Conservation (phyloP, 2,797 vertebrate genomes). For the Tolypeutes matacus region DNA sequence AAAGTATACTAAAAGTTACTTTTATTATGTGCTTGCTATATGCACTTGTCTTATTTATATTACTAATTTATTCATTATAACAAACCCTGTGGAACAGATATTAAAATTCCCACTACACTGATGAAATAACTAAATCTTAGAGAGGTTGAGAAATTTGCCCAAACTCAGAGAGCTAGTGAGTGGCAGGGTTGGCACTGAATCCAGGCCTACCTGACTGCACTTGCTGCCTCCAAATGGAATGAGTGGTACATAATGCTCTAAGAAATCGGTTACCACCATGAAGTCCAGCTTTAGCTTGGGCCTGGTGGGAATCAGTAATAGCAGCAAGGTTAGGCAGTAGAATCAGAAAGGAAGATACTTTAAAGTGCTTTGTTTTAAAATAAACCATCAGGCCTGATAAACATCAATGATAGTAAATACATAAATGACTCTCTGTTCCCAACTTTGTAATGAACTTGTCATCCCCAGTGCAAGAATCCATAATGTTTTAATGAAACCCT, state of each 20-base stretch:
- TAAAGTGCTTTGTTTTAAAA: background rate
- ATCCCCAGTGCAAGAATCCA: background rate
- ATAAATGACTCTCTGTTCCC: background rate
- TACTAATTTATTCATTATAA: background rate
- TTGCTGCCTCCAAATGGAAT: background rate
- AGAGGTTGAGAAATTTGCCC: background rate
- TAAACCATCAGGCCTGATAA: background rate
- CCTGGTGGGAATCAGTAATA: background rate
- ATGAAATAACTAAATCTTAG: background rate
- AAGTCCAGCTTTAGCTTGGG: background rate
- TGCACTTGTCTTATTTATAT: background rate
- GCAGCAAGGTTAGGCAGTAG: background rate
- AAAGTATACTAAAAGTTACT: background rate
- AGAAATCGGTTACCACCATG: background rate
- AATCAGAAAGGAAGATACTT: background rate
- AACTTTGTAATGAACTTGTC: background rate
- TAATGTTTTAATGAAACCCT: background rate
- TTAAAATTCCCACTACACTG: background rate
- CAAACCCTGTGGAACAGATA: background rate
- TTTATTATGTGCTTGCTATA: constrained; percentile 20
- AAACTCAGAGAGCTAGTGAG: background rate
- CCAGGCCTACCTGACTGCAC: background rate
- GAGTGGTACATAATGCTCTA: background rate
- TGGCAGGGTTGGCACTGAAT: too few relatives aligned
- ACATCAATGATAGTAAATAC: background rate